Percentiles rank a stretch among this genome's conserved stretches.
Evolutionary conservation across 1,140 invertebrate species (phyloP).

Genomic region (Pygmarrhopalites habei): DNA sequence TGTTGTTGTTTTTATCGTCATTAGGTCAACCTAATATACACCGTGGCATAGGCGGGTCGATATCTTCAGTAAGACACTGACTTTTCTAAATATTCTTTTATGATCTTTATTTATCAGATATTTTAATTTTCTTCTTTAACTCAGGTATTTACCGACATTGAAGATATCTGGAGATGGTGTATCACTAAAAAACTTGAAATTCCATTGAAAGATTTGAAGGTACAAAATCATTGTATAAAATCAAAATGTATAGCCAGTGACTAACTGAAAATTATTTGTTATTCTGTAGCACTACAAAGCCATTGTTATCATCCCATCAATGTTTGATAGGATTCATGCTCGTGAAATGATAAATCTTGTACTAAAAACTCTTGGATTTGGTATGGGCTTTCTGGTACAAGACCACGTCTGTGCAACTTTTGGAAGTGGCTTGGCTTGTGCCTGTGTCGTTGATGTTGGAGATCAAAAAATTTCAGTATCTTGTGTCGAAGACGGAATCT

Average conservation of each 20-base stretch:
- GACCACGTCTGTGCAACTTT: conserved; percentile 90
- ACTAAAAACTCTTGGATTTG: conserved; percentile 75
- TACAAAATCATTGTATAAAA: too few species aligned
- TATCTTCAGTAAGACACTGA: conserved; percentile 74
- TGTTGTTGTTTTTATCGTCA: too few species aligned
- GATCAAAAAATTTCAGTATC: conserved; percentile 92
- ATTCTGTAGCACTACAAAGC: conserved; percentile 64
- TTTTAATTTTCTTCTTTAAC: too few species aligned
- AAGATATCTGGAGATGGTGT: conserved; percentile 77
- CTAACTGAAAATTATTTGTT: too few species aligned
- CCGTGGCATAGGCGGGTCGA: conserved; percentile 68
- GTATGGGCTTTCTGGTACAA: conserved; percentile 80
- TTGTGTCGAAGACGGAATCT: conserved; percentile 93
- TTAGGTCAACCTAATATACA: conserved; percentile 84
- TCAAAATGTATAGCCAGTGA: too few species aligned
- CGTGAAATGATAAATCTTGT: conserved; percentile 76
- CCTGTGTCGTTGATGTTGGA: conserved; percentile 91
- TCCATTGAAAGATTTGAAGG: conserved; percentile 63
- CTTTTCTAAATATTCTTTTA: too few species aligned
- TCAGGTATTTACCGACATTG: conserved; percentile 72
- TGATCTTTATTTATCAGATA: too few species aligned
- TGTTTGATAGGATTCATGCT: conserved; percentile 79
- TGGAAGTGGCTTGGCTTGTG: conserved; percentile 81
- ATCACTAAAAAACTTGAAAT: conserved; percentile 70
- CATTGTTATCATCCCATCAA: conserved; percentile 81